Base-by-base conservation (phyloP, 53 echinoderm and acorn worm species). In the Crossaster papposus region DNA sequence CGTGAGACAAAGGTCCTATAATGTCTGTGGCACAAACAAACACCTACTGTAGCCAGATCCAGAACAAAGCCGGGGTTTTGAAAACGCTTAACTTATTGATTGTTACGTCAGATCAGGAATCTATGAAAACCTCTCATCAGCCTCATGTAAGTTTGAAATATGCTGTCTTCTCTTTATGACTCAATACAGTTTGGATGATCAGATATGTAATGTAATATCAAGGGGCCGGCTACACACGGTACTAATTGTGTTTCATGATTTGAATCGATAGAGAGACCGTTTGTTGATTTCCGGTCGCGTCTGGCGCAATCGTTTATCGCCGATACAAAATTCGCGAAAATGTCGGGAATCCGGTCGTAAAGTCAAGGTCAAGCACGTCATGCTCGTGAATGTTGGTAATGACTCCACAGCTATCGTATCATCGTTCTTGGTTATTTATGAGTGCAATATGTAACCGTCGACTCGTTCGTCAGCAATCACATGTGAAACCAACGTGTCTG, bases 301-400 rank as follows among this genome's bases (percentile, higher is more conserved):
- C 2, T 38, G 82, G 78, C 26, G 78, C 51, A 78, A 15, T 58
- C 22, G 11, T 30, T 14, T 13, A 30, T 52, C 30, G 53, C 55
- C 79, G 50, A 5, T 78, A 7, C 51, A 55, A 18, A 18, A 54
- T 31, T 17, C 29, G 7, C 30, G 23, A 11, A 58, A 52, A 81
- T 81, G 81, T 36, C 58, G 23, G 64, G 81, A 54, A 55, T 81
- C 55, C 81, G 7, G 58, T 20, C 23, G 31, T 26, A 51, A 68
- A 68, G 82, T 68, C 74, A 70, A 82, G 82, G 82, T 82, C 68
- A 82, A 3, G 37, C 26, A 70, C 82, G n/a, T 51, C 26, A 26
- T n/a, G 51, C 28, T 20, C 78, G 51, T 78, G 38, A 82, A 82
- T 82, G 82, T 82, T 82, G 23, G 26, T 52, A 15, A 55, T 7